phyloP scores from a whole-genome alignment of 2,797 vertebrate genomes.

The Acanthurus leucopareius region DNA sequence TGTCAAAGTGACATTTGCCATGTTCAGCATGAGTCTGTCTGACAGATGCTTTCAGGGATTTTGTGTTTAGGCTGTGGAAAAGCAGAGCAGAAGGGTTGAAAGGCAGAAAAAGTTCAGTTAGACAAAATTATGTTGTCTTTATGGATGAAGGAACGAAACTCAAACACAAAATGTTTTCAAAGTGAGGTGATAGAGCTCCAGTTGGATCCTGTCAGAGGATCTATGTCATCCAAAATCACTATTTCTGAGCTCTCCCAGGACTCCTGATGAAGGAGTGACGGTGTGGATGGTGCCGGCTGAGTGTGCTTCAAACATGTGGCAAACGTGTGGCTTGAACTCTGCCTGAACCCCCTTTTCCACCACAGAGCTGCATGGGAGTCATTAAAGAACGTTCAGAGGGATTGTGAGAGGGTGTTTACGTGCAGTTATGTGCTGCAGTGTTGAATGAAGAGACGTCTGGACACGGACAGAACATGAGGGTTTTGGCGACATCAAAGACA shows the following conservation, averaged over 20 bases:
- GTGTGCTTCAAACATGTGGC: slow-evolving; percentile 55
- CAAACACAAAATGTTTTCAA: no score
- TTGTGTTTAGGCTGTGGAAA: neutral
- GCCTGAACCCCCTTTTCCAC: slow-evolving; percentile 54
- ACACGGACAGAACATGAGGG: slow-evolving; percentile 36
- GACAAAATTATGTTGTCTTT: neutral
- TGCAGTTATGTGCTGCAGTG: slow-evolving; percentile 15
- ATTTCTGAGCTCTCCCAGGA: neutral
- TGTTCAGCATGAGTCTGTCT: neutral
- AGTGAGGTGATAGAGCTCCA: no score
- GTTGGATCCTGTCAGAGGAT: no score
- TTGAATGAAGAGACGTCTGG: slow-evolving; percentile 45
- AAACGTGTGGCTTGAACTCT: slow-evolving; percentile 57
- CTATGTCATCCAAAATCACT: neutral
- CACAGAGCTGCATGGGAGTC: slow-evolving; percentile 41
- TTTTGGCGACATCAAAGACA: slow-evolving; percentile 47
- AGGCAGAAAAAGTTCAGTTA: neutral
- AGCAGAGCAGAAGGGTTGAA: neutral
- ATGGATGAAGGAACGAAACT: no score
- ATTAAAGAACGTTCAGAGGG: slow-evolving; percentile 43
- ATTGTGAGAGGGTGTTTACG: slow-evolving; percentile 31
- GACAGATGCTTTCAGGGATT: neutral
- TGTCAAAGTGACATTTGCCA: neutral
- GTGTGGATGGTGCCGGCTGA: neutral
- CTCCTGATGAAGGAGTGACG: slow-evolving; percentile 20